Evolutionary conservation across 1,140 invertebrate species (phyloP).

Genomic region (Ladona fulva): DNA sequence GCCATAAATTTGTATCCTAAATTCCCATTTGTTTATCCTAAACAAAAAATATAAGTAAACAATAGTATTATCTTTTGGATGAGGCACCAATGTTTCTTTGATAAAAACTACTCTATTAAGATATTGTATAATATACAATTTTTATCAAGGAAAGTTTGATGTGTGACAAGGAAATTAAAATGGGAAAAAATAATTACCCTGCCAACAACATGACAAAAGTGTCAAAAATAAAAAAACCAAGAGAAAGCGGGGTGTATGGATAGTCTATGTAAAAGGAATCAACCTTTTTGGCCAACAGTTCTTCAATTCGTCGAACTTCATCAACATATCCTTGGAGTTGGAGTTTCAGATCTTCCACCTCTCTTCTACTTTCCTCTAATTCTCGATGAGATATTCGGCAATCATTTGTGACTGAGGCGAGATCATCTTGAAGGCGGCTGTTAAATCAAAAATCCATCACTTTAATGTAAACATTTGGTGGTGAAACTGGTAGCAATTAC

Average conservation of each 20-base stretch:
- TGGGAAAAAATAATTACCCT: conserved; percentile 25
- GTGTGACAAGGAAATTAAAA: background rate
- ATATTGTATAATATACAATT: too few species aligned
- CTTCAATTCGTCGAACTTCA: conserved; percentile 58
- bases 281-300: conserved; percentile 54
- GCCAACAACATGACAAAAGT: conserved; percentile 10
- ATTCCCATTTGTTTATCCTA: too few species aligned
- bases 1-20: too few species aligned
- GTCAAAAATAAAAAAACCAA: background rate
- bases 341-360: conserved; percentile 55
- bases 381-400: conserved; percentile 43
- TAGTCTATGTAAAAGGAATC: too few species aligned
- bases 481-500: too few species aligned
- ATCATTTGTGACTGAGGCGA: conserved; percentile 43
- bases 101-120: too few species aligned
- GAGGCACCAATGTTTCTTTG: too few species aligned
- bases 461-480: too few species aligned
- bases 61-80: too few species aligned
- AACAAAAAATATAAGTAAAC: too few species aligned
- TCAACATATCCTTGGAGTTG: conserved; percentile 62
- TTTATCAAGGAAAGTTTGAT: background rate
- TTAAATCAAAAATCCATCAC: conserved; percentile 29
- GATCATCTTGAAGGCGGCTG: conserved; percentile 53
- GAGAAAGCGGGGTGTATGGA: too few species aligned
- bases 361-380: conserved; percentile 48